Percentiles rank a stretch among this genome's conserved stretches.
These are phyloP conservation scores for Zaprionus ghesquierei DNA, from an alignment of 1,140 invertebrate genomes.

Conservation along the genomic window DNA sequence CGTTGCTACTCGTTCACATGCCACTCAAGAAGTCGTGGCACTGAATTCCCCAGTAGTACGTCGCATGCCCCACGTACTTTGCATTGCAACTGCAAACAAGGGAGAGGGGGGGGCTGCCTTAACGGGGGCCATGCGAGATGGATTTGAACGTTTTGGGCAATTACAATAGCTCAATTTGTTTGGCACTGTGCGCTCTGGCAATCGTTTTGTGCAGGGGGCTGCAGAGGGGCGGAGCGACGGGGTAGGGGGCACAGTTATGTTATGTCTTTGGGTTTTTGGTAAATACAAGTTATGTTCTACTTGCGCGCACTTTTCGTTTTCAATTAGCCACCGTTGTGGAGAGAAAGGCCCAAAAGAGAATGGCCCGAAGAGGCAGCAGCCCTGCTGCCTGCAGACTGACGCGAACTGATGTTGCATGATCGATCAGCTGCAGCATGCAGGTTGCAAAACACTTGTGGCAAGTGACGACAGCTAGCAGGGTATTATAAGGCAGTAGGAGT, in stretches of 20 bases:
- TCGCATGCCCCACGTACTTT: constrained; percentile 48
- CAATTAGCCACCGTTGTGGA: constrained; percentile 54
- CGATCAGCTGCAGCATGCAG: neutral
- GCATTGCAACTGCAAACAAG: constrained; percentile 17
- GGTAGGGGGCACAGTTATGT: neutral
- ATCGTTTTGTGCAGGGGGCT: constrained; percentile 53
- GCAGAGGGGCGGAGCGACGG: neutral
- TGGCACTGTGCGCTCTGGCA: constrained; percentile 49
- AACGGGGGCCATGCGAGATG: constrained; percentile 46
- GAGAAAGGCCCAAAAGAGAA: constrained; percentile 66
- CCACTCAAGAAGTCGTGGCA: constrained; percentile 78
- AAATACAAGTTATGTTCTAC: constrained; percentile 18
- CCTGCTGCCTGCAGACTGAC: neutral
- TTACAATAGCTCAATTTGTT: constrained; percentile 79
- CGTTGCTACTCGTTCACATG: constrained; percentile 64
- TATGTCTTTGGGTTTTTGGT: neutral
- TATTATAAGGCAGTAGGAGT: too few species aligned
- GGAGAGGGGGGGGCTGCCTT: neutral
- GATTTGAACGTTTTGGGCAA: constrained; percentile 77
- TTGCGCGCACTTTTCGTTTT: constrained; percentile 35
- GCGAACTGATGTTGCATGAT: neutral
- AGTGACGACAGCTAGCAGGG: too few species aligned
- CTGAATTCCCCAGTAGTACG: constrained; percentile 50
- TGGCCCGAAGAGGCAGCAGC: constrained; percentile 13
- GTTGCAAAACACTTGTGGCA: neutral